Evolutionary conservation across 2,888 invertebrate species (phyloP), one percentile per base, ranked within the genome.

Genomic region (Nymphalis urticae): DNA sequence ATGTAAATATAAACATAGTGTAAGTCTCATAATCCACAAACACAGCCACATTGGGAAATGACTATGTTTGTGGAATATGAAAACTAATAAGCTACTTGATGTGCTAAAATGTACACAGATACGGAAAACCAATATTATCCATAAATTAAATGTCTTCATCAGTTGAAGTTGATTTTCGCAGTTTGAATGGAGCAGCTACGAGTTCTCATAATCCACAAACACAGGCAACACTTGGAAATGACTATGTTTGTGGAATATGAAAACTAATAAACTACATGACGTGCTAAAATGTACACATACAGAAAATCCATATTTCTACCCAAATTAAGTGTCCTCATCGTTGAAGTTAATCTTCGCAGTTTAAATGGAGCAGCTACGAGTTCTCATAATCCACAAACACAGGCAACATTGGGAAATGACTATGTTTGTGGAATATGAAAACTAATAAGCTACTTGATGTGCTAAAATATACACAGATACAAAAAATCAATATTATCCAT

Each of bases 211-310:
- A 17, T 56, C 56, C 56, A 56, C 56, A 56, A 56, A 56, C 56
- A 56, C 56, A 56, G 56, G 32, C 32, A 32, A 56, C 32, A 19
- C 1, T 8, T 1, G 4, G 17, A 32, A 56, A 56, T 32, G n/a
- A n/a, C 47, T 54, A 42, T 54, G 53, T 62, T 48, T 32, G 48
- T 62, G 54, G 62, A 19, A 62, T n/a, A 62, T 56, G 32, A 10
- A 32, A 32, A 32, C 27, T 8, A 32, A 54, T 42, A 17, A 17
- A n/a, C n/a, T 36, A 1, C 2, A 1, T 17, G 50, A 50, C 8
- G 19, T 19, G 19, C 50, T 50, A 1, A 8, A 50, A n/a, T 7
- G 5, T 6, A 7, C 8, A 32, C 17, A 50, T n/a, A 50, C 17
- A 50, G 19, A 6, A 32, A 32, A 6, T 6, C 27, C 5, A 32